Percentiles rank a stretch among this genome's conserved stretches.
Evolutionary conservation across 2,888 invertebrate genomes (phyloP).

Genomic region (Atrina japonica): DNA sequence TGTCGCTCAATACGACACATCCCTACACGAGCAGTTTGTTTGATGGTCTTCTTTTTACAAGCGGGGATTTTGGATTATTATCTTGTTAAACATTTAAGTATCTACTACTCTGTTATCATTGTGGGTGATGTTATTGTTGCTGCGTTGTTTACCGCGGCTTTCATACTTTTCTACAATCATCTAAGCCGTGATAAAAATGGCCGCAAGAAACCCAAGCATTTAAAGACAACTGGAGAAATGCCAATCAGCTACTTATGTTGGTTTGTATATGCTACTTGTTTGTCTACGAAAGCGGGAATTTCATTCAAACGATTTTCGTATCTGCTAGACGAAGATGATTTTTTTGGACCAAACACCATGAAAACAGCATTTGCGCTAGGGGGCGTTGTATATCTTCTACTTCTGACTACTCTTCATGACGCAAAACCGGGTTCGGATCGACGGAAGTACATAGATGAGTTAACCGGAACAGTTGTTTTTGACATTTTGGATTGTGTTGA

Average conservation of each 20-base stretch:
- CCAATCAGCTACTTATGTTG: constrained; percentile 82
- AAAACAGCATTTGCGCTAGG: constrained; percentile 80
- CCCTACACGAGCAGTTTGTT: constrained; percentile 60
- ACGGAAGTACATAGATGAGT: constrained; percentile 82
- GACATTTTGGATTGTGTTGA: constrained; percentile 84
- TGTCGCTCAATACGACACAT: constrained; percentile 49
- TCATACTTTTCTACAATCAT: constrained; percentile 20
- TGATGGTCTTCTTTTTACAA: constrained; percentile 74
- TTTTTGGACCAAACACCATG: constrained; percentile 81
- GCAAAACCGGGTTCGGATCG: constrained; percentile 81
- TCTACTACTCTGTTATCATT: constrained; percentile 79
- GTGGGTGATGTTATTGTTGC: constrained; percentile 80
- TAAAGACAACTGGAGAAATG: constrained; percentile 44
- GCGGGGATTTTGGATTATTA: constrained; percentile 81
- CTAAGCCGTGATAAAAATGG: constrained; percentile 39
- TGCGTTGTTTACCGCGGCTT: constrained; percentile 75
- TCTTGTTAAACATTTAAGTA: constrained; percentile 77
- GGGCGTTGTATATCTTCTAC: constrained; percentile 82
- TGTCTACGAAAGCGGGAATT: constrained; percentile 82
- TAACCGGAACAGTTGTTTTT: constrained; percentile 82
- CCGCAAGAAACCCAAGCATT: neutral
- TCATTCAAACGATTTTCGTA: constrained; percentile 81
- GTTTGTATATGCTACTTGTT: constrained; percentile 82
- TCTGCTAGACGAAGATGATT: constrained; percentile 73
- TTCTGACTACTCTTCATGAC: constrained; percentile 83